Conservation (phyloP, 2,113 vertebrate genomes). For the Macrotis lagotis region DNA sequence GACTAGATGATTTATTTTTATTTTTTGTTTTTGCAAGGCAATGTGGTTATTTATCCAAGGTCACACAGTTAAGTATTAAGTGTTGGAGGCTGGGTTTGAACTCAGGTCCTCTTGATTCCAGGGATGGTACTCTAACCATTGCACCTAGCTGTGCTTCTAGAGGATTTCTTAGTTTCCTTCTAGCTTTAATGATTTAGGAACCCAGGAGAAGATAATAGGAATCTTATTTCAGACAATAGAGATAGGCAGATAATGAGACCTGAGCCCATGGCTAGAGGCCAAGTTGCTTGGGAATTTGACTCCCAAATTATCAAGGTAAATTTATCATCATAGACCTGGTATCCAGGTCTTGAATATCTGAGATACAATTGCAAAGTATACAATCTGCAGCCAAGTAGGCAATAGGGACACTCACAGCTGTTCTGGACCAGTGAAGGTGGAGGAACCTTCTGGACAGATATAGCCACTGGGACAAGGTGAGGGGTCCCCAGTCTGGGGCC, state of each 20-base stretch:
- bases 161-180: background rate
- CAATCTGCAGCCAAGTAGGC: background rate
- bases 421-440: slow-evolving; percentile 83
- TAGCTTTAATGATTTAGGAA: background rate
- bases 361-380: background rate
- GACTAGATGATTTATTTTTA: background rate
- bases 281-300: accelerated
- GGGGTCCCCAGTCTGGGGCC: slow-evolving; percentile 85
- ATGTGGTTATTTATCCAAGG: too few species aligned
- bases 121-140: too few species aligned
- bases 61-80: too few species aligned
- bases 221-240: background rate
- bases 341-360: background rate
- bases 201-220: background rate
- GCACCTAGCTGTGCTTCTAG: too few species aligned
- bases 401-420: slow-evolving; percentile 86
- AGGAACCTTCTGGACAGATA: slow-evolving; percentile 89
- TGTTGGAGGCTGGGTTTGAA: too few species aligned
- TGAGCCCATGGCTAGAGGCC: background rate
- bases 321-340: background rate
- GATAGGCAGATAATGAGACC: background rate
- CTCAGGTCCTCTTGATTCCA: too few species aligned
- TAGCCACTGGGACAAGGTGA: slow-evolving; percentile 89
- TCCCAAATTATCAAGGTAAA: background rate
- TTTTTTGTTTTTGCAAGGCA: too few species aligned